These are phyloP conservation scores for Acromyrmex heyeri DNA, from an alignment of 1,140 invertebrate species.

Conservation along the genomic window DNA sequence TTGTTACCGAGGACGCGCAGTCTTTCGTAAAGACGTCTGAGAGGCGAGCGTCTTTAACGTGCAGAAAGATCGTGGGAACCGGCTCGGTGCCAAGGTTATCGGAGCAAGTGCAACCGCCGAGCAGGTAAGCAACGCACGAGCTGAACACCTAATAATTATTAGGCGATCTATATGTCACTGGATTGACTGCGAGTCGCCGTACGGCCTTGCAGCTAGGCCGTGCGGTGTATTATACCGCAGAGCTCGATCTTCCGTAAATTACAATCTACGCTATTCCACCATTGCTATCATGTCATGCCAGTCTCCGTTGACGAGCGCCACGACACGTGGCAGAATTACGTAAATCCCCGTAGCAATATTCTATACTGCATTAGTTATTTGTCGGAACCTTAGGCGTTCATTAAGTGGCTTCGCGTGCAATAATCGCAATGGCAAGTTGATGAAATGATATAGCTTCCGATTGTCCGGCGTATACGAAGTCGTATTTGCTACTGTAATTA, in stretches of 20 bases:
- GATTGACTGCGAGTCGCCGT: conserved; percentile 15
- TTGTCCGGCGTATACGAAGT: background rate
- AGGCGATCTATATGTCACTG: conserved; percentile 52
- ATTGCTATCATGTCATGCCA: conserved; percentile 19
- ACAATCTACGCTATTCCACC: conserved; percentile 12
- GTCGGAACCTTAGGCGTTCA: conserved; percentile 26
- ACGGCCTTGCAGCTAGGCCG: conserved; percentile 41
- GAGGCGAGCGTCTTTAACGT: conserved; percentile 42
- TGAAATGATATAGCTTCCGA: background rate
- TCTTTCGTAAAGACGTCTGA: conserved; percentile 31
- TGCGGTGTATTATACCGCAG: conserved; percentile 4
- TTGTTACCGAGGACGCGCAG: background rate
- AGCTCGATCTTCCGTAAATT: conserved; percentile 53
- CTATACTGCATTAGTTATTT: background rate
- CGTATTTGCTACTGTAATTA: background rate
- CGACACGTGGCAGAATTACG: conserved; percentile 45
- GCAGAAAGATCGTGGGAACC: conserved; percentile 68
- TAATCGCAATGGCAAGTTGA: conserved; percentile 6
- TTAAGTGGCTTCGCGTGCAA: background rate
- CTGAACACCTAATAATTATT: conserved; percentile 56
- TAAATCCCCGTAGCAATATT: conserved; percentile 34
- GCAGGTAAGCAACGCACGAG: conserved; percentile 21
- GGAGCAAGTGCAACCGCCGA: conserved; percentile 49
- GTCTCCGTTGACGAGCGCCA: conserved; percentile 23
- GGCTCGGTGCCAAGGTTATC: conserved; percentile 62